Evolutionary conservation across 2,113 vertebrate genomes (phyloP), one percentile per base, ranked within the genome.

Genomic region (Mirounga angustirostris): DNA sequence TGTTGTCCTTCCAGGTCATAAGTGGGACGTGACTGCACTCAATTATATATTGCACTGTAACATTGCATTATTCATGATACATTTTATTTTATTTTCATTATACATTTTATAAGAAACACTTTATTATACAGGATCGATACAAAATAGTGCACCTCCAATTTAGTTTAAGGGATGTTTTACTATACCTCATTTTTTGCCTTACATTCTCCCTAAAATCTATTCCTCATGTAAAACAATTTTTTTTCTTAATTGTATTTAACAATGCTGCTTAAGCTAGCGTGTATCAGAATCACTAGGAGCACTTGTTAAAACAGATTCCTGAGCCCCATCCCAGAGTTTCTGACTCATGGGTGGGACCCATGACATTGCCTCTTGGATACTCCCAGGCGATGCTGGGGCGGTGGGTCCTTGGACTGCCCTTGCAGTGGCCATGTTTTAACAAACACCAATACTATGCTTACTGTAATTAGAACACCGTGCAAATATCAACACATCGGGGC

Each of bases 151-250:
- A 40, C 52, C 65, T 82, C 7, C 36, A 54, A 58, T 50, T 58
- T 91, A 82, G 69, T 43, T 28, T 81, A 81, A 81, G n/a, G n/a
- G 24, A 28, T 84, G 58, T 54, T 76, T 76, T 59, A 84, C 5
- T 59, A 22, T 36, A 36, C 65, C 61, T 88, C 36, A 46, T 21
- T 52, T 88, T 81, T 73, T 50, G 40, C 50, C 36, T 69, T 21
- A 88, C 22, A 30, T 59, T 4, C 18, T 43, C 36, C 52, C 22
- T 88, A 30, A 71, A 87, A 71, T 22, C 5, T 69, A 50, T 71
- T 59, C 18, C 54, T 16, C 36, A 15, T 46, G 3, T 61, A 50
- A 69, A 50, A 73, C 58, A 33, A 46, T 5, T 1, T 0, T 63
- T 56, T 15, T 22, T 54, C 52, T 54, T 22, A 46, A 74, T 24